Evolutionary conservation across 2,797 vertebrate species (phyloP).

Genomic region (Rhyacichthys aspro): DNA sequence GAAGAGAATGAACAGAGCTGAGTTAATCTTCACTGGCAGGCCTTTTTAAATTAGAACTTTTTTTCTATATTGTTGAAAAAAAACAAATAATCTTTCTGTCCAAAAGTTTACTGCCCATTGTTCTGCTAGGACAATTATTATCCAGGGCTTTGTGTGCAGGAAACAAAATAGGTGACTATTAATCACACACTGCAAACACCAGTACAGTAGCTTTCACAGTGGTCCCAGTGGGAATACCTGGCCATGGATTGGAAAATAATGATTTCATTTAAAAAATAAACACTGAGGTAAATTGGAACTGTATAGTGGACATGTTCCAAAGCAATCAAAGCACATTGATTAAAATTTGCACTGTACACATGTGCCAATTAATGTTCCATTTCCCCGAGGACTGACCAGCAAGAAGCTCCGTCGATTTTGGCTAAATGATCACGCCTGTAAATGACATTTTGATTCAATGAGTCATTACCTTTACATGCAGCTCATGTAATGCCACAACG

Average conservation of each 20-base stretch:
- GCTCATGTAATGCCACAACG: constrained; percentile 48
- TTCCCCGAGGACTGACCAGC: constrained; percentile 44
- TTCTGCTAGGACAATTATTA: constrained; percentile 36
- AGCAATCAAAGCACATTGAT: constrained; percentile 37
- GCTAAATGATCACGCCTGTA: constrained; percentile 58
- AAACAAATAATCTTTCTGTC: constrained; percentile 28
- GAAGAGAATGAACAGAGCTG: constrained; percentile 44
- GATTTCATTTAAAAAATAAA: constrained; percentile 7
- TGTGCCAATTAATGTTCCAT: constrained; percentile 54
- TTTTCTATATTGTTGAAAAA: constrained; percentile 30
- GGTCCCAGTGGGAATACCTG: constrained; percentile 1
- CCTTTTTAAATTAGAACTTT: constrained; percentile 51
- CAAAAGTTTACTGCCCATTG: constrained; percentile 32
- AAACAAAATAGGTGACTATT: constrained; percentile 52
- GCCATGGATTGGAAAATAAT: background rate
- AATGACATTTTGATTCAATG: constrained; percentile 60
- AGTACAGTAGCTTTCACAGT: constrained; percentile 6
- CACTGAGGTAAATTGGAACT: background rate
- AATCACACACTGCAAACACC: constrained; percentile 20
- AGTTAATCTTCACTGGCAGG: constrained; percentile 58
- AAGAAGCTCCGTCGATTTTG: constrained; percentile 57
- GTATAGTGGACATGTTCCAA: constrained; percentile 5
- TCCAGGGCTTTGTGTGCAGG: constrained; percentile 32
- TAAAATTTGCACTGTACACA: constrained; percentile 49
- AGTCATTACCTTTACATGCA: constrained; percentile 41